phyloP scores from a whole-genome alignment of 2,888 invertebrate genomes.

The Hirudinaria manillensis region DNA sequence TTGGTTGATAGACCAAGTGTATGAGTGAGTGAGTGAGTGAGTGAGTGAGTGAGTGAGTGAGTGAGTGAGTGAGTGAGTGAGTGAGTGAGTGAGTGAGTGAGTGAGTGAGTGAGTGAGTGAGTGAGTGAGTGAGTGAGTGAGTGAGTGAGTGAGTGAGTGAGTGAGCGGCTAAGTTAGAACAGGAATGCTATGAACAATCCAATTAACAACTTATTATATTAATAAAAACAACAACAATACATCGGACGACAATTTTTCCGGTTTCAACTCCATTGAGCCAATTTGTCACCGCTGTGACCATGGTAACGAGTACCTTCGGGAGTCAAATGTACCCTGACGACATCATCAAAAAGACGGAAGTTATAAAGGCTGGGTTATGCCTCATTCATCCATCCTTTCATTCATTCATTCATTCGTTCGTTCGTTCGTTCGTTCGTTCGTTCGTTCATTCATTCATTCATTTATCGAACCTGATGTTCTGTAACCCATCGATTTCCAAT shows the following conservation, averaged over 20 bases:
- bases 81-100: constrained; percentile 16
- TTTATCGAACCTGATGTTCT: too few species aligned
- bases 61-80: constrained; percentile 1
- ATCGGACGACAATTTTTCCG: too few species aligned
- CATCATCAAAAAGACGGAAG: too few species aligned
- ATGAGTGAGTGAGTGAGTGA: not conserved
- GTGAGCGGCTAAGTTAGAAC: constrained; percentile 30
- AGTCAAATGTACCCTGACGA: not conserved
- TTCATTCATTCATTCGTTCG: too few species aligned
- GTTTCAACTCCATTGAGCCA: not conserved
- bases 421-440: too few species aligned
- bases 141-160: constrained; percentile 34
- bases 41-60: not conserved
- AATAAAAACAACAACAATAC: too few species aligned
- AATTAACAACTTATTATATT: too few species aligned
- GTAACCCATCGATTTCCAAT: too few species aligned
- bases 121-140: constrained; percentile 32
- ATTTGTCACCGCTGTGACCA: not conserved
- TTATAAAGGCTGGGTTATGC: too few species aligned
- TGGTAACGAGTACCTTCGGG: not conserved
- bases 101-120: not conserved
- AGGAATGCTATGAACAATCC: not conserved
- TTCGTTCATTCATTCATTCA: too few species aligned
- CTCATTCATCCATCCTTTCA: too few species aligned
- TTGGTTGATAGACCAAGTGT: too few species aligned